These are phyloP conservation scores for Epiperipatus broadwayi DNA, from an alignment of 2,888 invertebrate species.

Conservation along the genomic window DNA sequence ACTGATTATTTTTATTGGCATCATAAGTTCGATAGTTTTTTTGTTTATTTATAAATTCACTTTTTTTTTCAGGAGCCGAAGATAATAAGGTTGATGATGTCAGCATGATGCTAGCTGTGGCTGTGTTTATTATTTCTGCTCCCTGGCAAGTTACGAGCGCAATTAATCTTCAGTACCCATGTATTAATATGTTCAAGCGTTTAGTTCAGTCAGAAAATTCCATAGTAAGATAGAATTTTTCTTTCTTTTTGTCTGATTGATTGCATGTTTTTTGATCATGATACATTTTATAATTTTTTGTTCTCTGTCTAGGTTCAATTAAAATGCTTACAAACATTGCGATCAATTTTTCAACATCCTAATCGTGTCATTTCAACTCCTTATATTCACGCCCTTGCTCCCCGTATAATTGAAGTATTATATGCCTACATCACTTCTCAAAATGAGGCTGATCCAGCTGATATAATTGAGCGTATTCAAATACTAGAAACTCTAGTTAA, in stretches of 20 bases:
- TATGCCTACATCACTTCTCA: constrained; percentile 40
- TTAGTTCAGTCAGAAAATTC: constrained; percentile 34
- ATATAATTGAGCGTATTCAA: constrained; percentile 49
- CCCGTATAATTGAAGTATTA: constrained; percentile 52
- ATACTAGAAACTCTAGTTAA: constrained; percentile 53
- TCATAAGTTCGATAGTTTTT: neutral
- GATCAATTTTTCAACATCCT: constrained; percentile 51
- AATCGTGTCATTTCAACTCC: constrained; percentile 50
- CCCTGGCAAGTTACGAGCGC: constrained; percentile 40
- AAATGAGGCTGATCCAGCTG: constrained; percentile 46
- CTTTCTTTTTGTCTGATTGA: constrained; percentile 4
- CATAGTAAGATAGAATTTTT: constrained; percentile 11
- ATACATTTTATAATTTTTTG: constrained; percentile 38
- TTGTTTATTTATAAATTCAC: neutral
- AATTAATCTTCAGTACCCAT: constrained; percentile 67
- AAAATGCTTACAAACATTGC: constrained; percentile 56
- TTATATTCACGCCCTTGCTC: constrained; percentile 60
- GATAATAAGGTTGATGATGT: constrained; percentile 42
- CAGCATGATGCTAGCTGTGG: constrained; percentile 67
- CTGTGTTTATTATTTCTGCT: constrained; percentile 66
- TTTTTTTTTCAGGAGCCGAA: constrained; percentile 18
- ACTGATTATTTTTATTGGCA: neutral
- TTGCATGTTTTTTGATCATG: constrained; percentile 22
- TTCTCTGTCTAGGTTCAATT: constrained; percentile 39
- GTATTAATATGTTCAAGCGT: constrained; percentile 74